These are phyloP conservation scores for Trissolcus basalis DNA, from an alignment of 1,140 invertebrate species.

Conservation along the genomic window DNA sequence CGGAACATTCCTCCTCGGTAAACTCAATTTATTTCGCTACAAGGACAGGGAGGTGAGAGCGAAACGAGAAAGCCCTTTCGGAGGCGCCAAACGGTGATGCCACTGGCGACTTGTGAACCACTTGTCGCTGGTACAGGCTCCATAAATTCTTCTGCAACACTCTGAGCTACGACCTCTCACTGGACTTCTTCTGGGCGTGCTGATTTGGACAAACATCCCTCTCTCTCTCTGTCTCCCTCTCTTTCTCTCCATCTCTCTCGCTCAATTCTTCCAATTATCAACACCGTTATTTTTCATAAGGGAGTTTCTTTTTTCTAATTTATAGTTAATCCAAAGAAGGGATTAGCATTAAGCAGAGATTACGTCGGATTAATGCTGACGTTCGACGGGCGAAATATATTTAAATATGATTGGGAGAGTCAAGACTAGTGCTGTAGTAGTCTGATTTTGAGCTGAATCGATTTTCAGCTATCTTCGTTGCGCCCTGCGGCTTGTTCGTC, in stretches of 20 bases:
- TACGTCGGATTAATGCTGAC: no score
- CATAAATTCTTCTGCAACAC: constrained; percentile 72
- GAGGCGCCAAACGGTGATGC: constrained; percentile 72
- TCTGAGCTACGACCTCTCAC: constrained; percentile 38
- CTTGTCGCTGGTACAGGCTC: constrained; percentile 75
- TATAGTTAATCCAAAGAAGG: no score
- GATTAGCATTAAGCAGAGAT: no score
- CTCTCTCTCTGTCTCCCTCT: no score
- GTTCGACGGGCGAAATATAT: background rate
- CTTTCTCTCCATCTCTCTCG: no score
- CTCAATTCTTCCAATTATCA: no score
- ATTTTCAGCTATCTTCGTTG: constrained; percentile 57
- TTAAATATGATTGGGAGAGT: constrained; percentile 23
- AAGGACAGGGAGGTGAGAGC: constrained; percentile 66
- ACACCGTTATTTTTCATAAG: no score
- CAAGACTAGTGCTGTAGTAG: constrained; percentile 42
- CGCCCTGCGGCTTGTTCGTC: constrained; percentile 60
- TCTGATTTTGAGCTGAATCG: constrained; percentile 60
- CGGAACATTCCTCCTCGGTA: constrained; percentile 60
- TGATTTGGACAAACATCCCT: no score
- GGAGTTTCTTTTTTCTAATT: no score
- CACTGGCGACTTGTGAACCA: constrained; percentile 76
- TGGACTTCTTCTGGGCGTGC: constrained; percentile 18
- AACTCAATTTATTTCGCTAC: constrained; percentile 75
- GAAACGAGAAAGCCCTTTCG: constrained; percentile 68